phyloP scores from a whole-genome alignment of 1,140 invertebrate genomes.

The Macrocentrus cingulum region DNA sequence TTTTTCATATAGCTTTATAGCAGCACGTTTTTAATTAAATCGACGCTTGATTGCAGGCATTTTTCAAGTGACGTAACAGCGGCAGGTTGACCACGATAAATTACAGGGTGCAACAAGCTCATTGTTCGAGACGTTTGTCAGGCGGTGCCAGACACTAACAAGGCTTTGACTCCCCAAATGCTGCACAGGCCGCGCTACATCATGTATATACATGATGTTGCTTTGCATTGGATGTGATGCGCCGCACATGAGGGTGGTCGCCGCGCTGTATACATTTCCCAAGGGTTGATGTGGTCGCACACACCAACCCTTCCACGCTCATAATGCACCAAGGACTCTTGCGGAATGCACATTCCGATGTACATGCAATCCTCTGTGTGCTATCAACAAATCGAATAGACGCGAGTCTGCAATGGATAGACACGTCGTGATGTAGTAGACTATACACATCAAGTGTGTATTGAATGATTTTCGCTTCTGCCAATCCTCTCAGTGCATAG shows the following conservation, averaged over 20 bases:
- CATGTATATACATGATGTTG: conserved; percentile 24
- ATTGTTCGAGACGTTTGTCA: conserved; percentile 6
- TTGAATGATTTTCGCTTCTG: background rate
- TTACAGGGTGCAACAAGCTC: conserved; percentile 2
- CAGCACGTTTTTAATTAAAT: no score
- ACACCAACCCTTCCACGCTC: conserved; percentile 8
- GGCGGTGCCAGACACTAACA: conserved; percentile 17
- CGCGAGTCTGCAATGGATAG: conserved; percentile 11
- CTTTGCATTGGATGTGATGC: conserved; percentile 9
- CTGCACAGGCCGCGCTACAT: conserved; percentile 16
- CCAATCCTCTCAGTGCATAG: no score
- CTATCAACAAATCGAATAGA: conserved; percentile 7
- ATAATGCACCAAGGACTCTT: conserved; percentile 16
- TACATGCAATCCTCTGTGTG: background rate
- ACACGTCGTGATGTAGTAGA: background rate
- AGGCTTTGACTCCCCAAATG: conserved; percentile 15
- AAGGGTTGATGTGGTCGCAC: conserved; percentile 3
- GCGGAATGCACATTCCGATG: background rate
- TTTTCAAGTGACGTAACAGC: background rate
- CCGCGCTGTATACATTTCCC: background rate
- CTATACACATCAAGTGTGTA: background rate
- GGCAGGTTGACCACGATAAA: conserved; percentile 9
- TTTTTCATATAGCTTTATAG: no score
- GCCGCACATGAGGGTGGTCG: background rate
- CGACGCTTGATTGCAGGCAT: no score